Conservation (phyloP, 2,113 vertebrate species). For the Mustelus asterias region DNA sequence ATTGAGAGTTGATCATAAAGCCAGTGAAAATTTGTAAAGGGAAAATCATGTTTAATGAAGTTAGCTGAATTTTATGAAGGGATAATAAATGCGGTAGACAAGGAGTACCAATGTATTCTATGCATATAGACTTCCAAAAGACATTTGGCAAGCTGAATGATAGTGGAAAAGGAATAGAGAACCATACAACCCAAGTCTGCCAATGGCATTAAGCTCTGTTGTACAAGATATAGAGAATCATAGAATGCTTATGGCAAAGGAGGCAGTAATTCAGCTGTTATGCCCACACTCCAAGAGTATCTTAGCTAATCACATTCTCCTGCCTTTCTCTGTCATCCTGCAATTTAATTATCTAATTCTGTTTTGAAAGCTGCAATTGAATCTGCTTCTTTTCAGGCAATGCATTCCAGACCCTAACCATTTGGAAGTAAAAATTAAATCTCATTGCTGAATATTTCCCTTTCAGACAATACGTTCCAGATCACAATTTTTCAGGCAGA, state of each 20-base stretch:
- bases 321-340: too few relatives aligned
- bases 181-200: neutral
- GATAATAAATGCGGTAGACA: neutral
- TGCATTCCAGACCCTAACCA: too few relatives aligned
- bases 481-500: neutral
- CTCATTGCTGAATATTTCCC: neutral
- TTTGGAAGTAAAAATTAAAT: too few relatives aligned
- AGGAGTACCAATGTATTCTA: neutral
- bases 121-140: neutral
- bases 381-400: too few relatives aligned
- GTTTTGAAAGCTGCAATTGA: too few relatives aligned
- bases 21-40: neutral
- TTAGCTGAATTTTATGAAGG: neutral
- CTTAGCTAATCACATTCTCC: too few relatives aligned
- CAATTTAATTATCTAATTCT: too few relatives aligned
- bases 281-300: too few relatives aligned
- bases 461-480: neutral
- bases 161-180: neutral
- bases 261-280: too few relatives aligned
- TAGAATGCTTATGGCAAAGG: too few relatives aligned
- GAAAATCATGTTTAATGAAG: neutral
- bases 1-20: neutral
- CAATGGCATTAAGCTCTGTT: too few relatives aligned
- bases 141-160: neutral
- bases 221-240: too few relatives aligned